Conservation (phyloP, 2,113 vertebrate species). For the Vimba vimba region DNA sequence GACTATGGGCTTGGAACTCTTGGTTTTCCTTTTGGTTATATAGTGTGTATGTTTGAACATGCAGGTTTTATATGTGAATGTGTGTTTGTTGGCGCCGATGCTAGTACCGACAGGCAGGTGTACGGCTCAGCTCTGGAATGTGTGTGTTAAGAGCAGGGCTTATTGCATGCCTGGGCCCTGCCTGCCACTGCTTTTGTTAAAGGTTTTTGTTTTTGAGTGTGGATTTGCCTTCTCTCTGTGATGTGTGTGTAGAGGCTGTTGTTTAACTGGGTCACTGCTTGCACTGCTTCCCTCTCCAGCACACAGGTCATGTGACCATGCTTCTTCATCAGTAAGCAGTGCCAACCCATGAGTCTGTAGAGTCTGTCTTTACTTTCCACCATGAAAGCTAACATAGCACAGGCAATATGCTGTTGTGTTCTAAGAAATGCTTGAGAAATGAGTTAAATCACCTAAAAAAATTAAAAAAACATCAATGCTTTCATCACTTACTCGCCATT, state of each 20-base stretch:
- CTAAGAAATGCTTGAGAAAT: background rate
- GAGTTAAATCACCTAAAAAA: background rate
- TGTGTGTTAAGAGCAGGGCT: conserved; percentile 70
- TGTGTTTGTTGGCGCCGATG: conserved; percentile 34
- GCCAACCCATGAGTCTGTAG: conserved; percentile 11
- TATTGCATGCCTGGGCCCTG: conserved; percentile 70
- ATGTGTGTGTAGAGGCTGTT: conserved; percentile 40
- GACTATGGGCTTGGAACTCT: background rate
- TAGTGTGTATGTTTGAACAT: conserved; percentile 10
- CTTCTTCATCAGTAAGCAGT: conserved; percentile 45
- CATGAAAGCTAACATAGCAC: background rate
- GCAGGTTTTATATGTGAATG: conserved; percentile 19
- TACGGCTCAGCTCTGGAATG: conserved; percentile 71
- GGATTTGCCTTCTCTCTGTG: conserved; percentile 37
- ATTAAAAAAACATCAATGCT: background rate
- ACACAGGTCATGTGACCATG: conserved; percentile 35
- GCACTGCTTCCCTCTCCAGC: conserved; percentile 46
- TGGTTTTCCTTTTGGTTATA: background rate
- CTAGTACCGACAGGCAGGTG: conserved; percentile 72
- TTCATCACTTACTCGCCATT: background rate
- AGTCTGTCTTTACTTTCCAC: background rate
- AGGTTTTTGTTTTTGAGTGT: conserved; percentile 42
- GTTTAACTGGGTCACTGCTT: conserved; percentile 74
- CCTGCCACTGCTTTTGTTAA: conserved; percentile 67
- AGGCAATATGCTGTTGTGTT: background rate